Percentiles rank a stretch among this genome's conserved stretches.
phyloP scores from a whole-genome alignment of 2,113 vertebrate species.

The Archocentrus centrarchus region DNA sequence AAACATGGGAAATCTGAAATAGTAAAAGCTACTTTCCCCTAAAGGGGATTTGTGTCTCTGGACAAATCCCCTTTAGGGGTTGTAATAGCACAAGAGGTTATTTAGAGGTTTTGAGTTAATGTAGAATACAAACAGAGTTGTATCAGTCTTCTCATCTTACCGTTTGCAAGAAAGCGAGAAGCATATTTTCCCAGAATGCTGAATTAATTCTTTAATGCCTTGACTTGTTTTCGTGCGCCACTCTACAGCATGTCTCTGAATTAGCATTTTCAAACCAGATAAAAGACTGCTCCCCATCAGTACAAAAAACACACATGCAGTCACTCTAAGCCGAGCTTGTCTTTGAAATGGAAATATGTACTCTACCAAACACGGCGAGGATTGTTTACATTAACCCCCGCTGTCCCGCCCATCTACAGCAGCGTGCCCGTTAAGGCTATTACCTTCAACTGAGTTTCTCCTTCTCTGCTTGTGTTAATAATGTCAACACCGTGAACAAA shows the following conservation, averaged over 20 bases:
- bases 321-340: constrained; percentile 16
- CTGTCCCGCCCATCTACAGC: constrained; percentile 3
- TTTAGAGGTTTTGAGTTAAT: background rate
- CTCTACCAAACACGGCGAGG: constrained; percentile 12
- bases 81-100: background rate
- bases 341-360: constrained; percentile 49
- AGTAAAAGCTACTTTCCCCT: background rate
- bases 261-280: constrained; percentile 38
- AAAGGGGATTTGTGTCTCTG: background rate
- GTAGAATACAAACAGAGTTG: background rate
- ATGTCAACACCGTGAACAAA: constrained; percentile 4
- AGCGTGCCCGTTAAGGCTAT: constrained; percentile 34
- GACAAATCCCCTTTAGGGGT: too few relatives aligned
- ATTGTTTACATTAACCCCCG: constrained; percentile 43
- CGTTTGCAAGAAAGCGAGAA: background rate
- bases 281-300: constrained; percentile 16
- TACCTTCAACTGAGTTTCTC: constrained; percentile 8
- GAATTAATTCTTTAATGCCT: constrained; percentile 15
- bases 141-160: background rate
- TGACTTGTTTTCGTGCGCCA: constrained; percentile 7
- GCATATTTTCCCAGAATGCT: background rate
- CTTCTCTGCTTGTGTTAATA: background rate
- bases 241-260: constrained; percentile 18
- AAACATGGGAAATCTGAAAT: background rate
- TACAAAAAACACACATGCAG: background rate